A percentile compares a stretch with the other conserved stretches of the same genome.
Evolutionary conservation across 2,797 vertebrate species (phyloP).

Genomic region (Lagocephalus sceleratus): DNA sequence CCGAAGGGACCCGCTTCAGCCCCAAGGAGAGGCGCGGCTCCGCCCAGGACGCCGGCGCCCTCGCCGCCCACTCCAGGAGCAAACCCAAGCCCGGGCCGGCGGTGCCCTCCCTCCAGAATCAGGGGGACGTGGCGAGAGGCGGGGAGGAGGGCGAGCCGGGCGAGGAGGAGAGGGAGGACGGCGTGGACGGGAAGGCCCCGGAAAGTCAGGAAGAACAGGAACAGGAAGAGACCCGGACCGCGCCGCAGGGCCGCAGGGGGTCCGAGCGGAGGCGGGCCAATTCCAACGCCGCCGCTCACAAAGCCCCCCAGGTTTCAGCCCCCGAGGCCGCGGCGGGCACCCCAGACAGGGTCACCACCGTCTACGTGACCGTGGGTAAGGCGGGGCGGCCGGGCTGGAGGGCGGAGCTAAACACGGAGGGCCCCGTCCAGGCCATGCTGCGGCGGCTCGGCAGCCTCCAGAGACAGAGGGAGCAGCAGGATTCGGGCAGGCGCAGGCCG

Average conservation of each 20-base stretch:
- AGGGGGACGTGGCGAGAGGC: conserved; percentile 35
- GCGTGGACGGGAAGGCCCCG: conserved; percentile 35
- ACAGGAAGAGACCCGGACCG: conserved; percentile 38
- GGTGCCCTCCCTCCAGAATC: conserved; percentile 62
- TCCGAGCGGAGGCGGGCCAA: conserved; percentile 63
- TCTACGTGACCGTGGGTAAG: conserved; percentile 88
- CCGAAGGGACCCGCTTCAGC: conserved; percentile 91
- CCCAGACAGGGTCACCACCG: conserved; percentile 77
- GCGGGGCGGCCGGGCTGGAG: conserved; percentile 58
- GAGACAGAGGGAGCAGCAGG: conserved; percentile 75
- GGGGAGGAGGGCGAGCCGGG: conserved; percentile 42
- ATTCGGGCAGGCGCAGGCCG: conserved; percentile 54
- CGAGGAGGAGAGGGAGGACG: conserved; percentile 50
- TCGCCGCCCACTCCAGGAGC: conserved; percentile 50
- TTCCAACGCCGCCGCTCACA: conserved; percentile 66
- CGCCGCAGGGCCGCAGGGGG: conserved; percentile 51
- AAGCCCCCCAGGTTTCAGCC: conserved; percentile 63
- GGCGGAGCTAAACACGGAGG: conserved; percentile 66
- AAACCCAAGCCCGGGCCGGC: conserved; percentile 82
- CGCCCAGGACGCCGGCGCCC: conserved; percentile 69
- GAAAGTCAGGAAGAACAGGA: conserved; percentile 53
- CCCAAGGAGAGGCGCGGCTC: conserved; percentile 77
- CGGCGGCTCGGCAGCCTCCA: conserved; percentile 86
- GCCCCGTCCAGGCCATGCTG: conserved; percentile 83
- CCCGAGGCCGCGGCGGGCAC: conserved; percentile 54